phyloP scores from a whole-genome alignment of 2,797 vertebrate genomes.

The Scyliorhinus canicula region DNA sequence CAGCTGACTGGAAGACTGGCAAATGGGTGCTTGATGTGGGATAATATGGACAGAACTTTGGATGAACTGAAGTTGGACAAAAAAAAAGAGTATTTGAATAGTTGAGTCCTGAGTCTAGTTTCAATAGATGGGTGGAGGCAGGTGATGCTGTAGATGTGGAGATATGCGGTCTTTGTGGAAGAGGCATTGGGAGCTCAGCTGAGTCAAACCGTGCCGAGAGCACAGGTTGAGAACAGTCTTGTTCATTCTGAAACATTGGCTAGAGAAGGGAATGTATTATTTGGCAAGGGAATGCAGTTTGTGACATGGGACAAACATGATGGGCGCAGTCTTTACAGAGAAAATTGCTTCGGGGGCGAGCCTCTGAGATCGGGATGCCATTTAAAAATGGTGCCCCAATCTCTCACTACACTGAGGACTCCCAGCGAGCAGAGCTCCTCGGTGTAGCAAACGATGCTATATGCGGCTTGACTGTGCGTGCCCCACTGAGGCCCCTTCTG shows the following conservation, averaged over 20 bases:
- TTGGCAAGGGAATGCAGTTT: not conserved
- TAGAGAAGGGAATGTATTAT: not conserved
- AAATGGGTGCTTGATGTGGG: not conserved
- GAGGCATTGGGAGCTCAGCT: not conserved
- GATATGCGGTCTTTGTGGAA: not conserved
- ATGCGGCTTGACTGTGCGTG: too few relatives aligned
- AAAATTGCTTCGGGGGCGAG: too few relatives aligned
- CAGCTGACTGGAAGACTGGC: not conserved
- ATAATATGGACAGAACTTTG: not conserved
- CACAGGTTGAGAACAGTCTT: not conserved
- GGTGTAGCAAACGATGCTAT: too few relatives aligned
- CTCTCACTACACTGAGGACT: too few relatives aligned
- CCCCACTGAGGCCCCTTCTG: too few relatives aligned
- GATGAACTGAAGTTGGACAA: not conserved
- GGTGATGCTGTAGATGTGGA: not conserved
- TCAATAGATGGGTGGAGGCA: not conserved
- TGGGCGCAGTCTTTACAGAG: not conserved
- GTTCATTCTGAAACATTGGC: not conserved
- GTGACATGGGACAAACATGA: not conserved
- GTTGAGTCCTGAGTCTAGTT: not conserved
- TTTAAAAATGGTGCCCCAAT: too few relatives aligned
- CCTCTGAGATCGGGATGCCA: too few relatives aligned
- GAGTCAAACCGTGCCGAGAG: not conserved
- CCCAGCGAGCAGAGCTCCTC: too few relatives aligned
- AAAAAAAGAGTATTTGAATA: not conserved